phyloP scores from a whole-genome alignment of 2,113 vertebrate genomes.

The Leptocoma aspasia region DNA sequence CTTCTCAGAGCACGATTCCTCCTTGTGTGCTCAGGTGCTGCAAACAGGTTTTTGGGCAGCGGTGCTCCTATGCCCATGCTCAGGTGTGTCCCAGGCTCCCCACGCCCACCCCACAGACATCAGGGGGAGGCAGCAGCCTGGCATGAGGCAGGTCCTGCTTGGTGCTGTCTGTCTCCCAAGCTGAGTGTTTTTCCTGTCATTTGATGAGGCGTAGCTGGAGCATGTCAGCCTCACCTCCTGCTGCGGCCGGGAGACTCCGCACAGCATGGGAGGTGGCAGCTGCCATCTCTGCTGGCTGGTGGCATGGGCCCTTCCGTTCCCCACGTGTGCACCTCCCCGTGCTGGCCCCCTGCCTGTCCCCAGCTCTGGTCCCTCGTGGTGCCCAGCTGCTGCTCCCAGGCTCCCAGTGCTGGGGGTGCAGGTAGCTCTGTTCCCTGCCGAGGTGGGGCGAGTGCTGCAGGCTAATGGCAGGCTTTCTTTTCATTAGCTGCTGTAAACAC shows the following conservation, averaged over 20 bases:
- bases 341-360: neutral
- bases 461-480: neutral
- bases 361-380: neutral
- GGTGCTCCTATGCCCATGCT: rapidly evolving
- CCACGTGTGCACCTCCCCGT: rapidly evolving
- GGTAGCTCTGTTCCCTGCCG: neutral
- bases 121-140: neutral
- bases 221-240: neutral
- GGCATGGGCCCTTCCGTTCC: rapidly evolving
- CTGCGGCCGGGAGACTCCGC: neutral
- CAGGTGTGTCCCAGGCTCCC: neutral
- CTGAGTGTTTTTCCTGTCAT: neutral
- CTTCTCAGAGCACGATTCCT: neutral
- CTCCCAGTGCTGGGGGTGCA: neutral
- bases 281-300: neutral
- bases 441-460: neutral
- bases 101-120: rapidly evolving
- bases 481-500: constrained; percentile 41
- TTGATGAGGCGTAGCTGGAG: neutral
- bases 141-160: neutral
- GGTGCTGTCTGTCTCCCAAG: neutral
- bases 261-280: neutral
- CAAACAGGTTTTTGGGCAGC: neutral
- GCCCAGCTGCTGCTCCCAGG: neutral
- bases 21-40: neutral